A percentile compares a stretch with the other conserved stretches of the same genome.
phyloP scores from a whole-genome alignment of 1,140 invertebrate genomes.

The Mylabris phalerata region DNA sequence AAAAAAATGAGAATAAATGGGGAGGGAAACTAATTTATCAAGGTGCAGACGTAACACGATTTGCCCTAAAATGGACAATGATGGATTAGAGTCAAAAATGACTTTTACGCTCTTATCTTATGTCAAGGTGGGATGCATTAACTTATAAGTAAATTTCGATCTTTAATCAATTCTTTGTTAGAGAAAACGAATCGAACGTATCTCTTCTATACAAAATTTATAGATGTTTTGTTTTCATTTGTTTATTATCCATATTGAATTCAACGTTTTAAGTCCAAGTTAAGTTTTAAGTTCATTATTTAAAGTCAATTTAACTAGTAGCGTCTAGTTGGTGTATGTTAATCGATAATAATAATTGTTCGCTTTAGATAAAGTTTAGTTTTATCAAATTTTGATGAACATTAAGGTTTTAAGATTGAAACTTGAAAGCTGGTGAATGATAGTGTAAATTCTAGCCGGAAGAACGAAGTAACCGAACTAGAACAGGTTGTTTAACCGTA shows the following conservation, averaged over 20 bases:
- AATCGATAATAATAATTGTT: conserved; percentile 3
- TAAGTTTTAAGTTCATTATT: too few species aligned
- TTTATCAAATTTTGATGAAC: too few species aligned
- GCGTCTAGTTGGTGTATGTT: conserved; percentile 1
- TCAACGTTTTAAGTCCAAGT: too few species aligned
- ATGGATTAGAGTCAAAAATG: conserved; percentile 12
- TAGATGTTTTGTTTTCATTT: too few species aligned
- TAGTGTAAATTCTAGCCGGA: not conserved
- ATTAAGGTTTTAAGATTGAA: conserved; percentile 1
- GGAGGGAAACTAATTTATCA: conserved; percentile 15
- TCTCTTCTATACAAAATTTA: too few species aligned
- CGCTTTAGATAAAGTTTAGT: too few species aligned
- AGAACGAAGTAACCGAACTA: conserved; percentile 3
- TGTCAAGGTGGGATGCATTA: not conserved
- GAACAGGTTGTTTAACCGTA: conserved; percentile 8
- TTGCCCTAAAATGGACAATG: conserved; percentile 13
- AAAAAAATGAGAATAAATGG: not conserved
- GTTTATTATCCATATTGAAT: too few species aligned
- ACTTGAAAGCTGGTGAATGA: conserved; percentile 2
- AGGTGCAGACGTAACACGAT: conserved; percentile 13
- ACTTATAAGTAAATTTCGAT: not conserved
- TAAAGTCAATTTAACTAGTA: too few species aligned
- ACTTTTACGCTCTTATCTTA: not conserved
- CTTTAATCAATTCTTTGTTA: too few species aligned
- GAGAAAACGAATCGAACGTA: too few species aligned